phyloP scores from a whole-genome alignment of 2,113 vertebrate species.

The Lycaon pictus region DNA sequence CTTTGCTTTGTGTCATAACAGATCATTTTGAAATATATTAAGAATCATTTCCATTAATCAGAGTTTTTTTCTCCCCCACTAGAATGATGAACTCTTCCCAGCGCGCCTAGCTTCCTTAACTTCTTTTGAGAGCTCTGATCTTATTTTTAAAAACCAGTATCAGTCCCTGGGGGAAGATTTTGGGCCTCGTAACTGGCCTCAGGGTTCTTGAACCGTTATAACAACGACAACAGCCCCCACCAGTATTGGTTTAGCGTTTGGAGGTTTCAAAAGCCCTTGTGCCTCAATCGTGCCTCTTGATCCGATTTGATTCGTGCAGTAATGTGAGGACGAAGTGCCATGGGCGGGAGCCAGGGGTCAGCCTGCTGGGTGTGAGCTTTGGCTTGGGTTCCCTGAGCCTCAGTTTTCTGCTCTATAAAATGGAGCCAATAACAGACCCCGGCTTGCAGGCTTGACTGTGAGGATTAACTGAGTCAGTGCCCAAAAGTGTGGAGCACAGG shows the following conservation, averaged over 20 bases:
- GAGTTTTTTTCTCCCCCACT: neutral
- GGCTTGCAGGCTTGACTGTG: neutral
- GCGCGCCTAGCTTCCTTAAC: neutral
- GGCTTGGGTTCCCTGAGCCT: neutral
- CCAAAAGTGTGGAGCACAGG: rapidly evolving
- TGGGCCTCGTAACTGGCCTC: neutral
- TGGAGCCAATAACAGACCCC: neutral
- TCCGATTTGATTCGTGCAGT: neutral
- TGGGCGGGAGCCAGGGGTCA: neutral
- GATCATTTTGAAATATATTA: constrained; percentile 81
- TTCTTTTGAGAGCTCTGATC: neutral
- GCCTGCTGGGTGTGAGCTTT: neutral
- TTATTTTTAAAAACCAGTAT: neutral
- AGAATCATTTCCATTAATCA: constrained; percentile 79
- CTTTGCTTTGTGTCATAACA: constrained; percentile 85
- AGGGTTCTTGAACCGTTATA: neutral
- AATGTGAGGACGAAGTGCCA: rapidly evolving
- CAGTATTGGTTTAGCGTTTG: rapidly evolving
- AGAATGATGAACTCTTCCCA: constrained; percentile 24
- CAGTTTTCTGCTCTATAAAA: neutral
- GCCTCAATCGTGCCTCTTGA: neutral
- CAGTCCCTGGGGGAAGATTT: neutral
- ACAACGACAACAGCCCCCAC: rapidly evolving
- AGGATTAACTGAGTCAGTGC: neutral
- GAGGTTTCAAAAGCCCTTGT: no score